Evolutionary conservation across 2,797 vertebrate species (phyloP), one percentile per base, ranked within the genome.

Genomic region (Rhinoraja longicauda): DNA sequence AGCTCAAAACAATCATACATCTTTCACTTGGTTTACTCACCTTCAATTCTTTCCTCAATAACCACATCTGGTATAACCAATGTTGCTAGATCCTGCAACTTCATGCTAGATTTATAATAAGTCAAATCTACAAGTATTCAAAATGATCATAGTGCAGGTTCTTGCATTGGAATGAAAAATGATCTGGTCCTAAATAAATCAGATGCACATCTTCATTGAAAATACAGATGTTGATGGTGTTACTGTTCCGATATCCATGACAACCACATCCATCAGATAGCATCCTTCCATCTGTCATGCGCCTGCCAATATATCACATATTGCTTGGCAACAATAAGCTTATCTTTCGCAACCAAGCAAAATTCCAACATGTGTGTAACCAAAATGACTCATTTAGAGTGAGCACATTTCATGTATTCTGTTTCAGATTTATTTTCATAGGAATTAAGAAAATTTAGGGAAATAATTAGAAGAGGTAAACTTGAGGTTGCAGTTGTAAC

Each of bases 161-260:
- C 70, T 75, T 29, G 36, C 21, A 53, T 15, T 91, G 9, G 4
- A 12, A 73, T 72, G 39, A 92, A 39, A 91, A 91, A 73, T 57
- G 39, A 92, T 39, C 70, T 26, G 15, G 39, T 53, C 15, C 75
- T 92, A 92, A 92, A 92, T 53, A 92, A 92, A 73, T 36, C 36
- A 72, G 90, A 29, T 75, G 57, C 4, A 9, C 29, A 57, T 92
- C 45, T 36, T 73, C 36, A 45, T 10, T 26, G 70, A 53, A 73
- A 15, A 53, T 17, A 75, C 39, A 75, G 24, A 13, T 45, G 53
- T 26, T 24, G 4, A 24, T 75, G 21, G 6, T 90, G 21, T 15
- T 73, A 24, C 6, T 91, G 67, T 39, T 91, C 70, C 13, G 21
- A 73, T 53, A 45, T 39, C 39, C 15, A 45, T 91, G 67, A 12